Evolutionary conservation across 2,888 invertebrate genomes (phyloP).

Genomic region (Sinohyriopsis cumingii): DNA sequence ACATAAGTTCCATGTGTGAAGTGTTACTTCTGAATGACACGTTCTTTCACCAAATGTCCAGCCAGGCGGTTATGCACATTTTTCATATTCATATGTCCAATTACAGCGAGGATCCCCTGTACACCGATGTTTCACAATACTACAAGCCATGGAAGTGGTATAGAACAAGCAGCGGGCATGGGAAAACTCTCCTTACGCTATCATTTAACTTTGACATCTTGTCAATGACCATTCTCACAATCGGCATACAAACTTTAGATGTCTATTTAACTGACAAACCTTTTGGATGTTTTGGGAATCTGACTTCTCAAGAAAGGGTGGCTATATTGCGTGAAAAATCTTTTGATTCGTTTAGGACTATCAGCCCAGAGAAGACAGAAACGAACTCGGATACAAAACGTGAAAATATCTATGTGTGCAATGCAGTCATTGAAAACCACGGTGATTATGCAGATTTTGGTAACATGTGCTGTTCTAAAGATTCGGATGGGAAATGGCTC

Average conservation of each 20-base stretch:
- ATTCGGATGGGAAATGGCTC: conserved; percentile 34
- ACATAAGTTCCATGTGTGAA: too few species aligned
- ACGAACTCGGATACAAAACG: conserved; percentile 12
- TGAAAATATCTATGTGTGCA: conserved; percentile 54
- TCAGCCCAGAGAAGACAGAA: conserved; percentile 20
- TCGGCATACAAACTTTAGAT: conserved; percentile 59
- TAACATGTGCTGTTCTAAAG: conserved; percentile 58
- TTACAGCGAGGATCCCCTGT: conserved; percentile 29
- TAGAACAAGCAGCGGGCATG: conserved; percentile 62
- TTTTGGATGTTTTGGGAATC: conserved; percentile 57
- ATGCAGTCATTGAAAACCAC: conserved; percentile 52
- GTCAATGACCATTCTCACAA: conserved; percentile 62
- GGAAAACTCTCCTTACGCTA: conserved; percentile 63
- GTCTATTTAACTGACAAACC: conserved; percentile 60
- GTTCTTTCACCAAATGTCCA: too few species aligned
- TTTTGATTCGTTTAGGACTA: conserved; percentile 41
- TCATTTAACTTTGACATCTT: conserved; percentile 67
- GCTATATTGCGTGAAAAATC: conserved; percentile 43
- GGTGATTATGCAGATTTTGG: conserved; percentile 53
- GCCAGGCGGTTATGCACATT: conserved; percentile 22
- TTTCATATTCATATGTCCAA: conserved; percentile 47
- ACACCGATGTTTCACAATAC: conserved; percentile 30
- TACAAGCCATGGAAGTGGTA: conserved; percentile 65
- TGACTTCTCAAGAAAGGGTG: conserved; percentile 40
- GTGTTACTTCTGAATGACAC: too few species aligned